phyloP scores from a whole-genome alignment of 1,140 invertebrate species.

The Calosoma granatense region DNA sequence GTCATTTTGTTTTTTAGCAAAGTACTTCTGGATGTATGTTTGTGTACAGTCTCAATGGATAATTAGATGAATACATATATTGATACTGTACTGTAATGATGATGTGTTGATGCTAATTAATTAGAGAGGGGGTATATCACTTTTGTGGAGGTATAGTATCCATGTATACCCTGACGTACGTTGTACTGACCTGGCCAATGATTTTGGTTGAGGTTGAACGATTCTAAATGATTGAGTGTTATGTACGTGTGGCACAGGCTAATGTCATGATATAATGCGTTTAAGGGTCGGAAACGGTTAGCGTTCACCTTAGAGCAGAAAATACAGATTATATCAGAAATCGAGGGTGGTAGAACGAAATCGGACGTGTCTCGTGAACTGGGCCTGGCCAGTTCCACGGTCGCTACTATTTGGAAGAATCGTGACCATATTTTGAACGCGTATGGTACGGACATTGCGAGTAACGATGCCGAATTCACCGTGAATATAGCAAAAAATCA shows the following conservation, averaged over 20 bases:
- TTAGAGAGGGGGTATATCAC: too few species aligned
- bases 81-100: too few species aligned
- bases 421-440: conserved; percentile 38
- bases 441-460: conserved; percentile 19
- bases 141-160: conserved; percentile 19
- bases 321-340: conserved; percentile 51
- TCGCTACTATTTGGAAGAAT: conserved; percentile 50
- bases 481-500: conserved; percentile 4
- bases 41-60: too few species aligned
- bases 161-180: too few species aligned
- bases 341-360: conserved; percentile 47
- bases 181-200: too few species aligned
- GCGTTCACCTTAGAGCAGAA: conserved; percentile 52
- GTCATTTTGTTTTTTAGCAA: too few species aligned
- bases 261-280: background rate
- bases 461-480: background rate
- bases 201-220: too few species aligned
- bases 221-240: too few species aligned
- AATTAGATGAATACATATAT: too few species aligned
- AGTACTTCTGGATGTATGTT: too few species aligned
- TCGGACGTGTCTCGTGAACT: conserved; percentile 46
- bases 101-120: too few species aligned
- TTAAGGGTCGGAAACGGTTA: conserved; percentile 47
- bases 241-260: too few species aligned
- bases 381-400: conserved; percentile 46